Base-by-base conservation (phyloP, 2,888 invertebrate species). In the Syritta pipiens region DNA sequence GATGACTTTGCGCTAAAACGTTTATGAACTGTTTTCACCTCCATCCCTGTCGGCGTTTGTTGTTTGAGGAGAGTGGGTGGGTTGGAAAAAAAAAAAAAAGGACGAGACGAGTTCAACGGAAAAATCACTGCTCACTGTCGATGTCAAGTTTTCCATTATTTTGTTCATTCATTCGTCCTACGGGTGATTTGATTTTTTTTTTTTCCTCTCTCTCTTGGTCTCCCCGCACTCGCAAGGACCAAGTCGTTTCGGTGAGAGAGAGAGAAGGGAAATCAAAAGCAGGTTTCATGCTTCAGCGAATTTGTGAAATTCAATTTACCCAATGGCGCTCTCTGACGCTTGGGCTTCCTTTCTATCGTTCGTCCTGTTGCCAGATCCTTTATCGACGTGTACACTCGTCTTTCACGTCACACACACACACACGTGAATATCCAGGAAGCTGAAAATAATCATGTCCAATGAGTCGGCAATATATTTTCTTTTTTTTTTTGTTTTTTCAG, bases 211-310 rank as follows among this genome's bases (percentile, higher is more conserved):
- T 24, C 40, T 22, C 10, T 35, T 7, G 4, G 30, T 46, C 32
- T 35, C 14, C 17, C 24, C 37, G 1, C 60, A 22, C 35, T 14
- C 24, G 14, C 28, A 20, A 59, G 22, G 24, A 28, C 4, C 44
- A 10, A 32, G 32, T 9, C 6, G 6, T 7, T 28, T 28, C 28
- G n/a, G 28, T 1, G 28, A n/a, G 2, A n/a, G 2, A 4, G 17
- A 48, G 67, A 49, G 65, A 55, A 35, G 62, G 49, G 62, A 79
- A 79, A 74, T 86, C 84, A 84, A 84, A 84, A 86, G 86, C 87
- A 83, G 86, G 86, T 86, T 86, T 86, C 84, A 86, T 86, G 86
- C 87, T 85, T 84, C 85, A 86, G 84, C 86, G 85, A 86, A 85
- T 86, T 86, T 86, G 82, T 86, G 86, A 86, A 86, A 86, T 86